Evolutionary conservation across 1,140 invertebrate species (phyloP), one percentile per base, ranked within the genome.

Genomic region (Anthonomus grandis): DNA sequence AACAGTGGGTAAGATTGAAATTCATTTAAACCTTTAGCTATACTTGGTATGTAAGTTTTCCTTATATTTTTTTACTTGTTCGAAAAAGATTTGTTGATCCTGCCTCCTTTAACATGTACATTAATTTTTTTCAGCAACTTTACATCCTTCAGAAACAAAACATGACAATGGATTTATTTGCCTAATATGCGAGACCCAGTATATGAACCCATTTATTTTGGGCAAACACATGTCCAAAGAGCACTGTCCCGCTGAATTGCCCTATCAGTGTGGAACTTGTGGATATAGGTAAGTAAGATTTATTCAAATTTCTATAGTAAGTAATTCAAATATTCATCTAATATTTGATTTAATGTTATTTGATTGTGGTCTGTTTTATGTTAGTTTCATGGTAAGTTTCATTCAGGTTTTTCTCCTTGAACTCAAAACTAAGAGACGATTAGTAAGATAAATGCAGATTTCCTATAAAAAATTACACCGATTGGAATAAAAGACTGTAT

Each of bases 181-280:
- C 61, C 74, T 87, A 1, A 86, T 88, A 60, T 89, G 86, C 60
- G 83, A 86, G 70, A 79, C 82, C 22, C 80, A 79, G 10, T 82
- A 82, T 67, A 77, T 78, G 45, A 79, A 82, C 15, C 70, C 83
- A 34, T 75, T 80, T 59, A 75, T 83, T 6, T 75, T 91, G 6
- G 82, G 86, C 1, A 79, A 85, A 59, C 90, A 92, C 71, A 81
- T 92, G 78, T 83, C 87, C 54, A 82, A 82, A 53, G 82, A 81
- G 57, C 90, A 93, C 74, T 78, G 80, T 54, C 84, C 83, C 18
- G 78, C 83, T 3, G 90, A 93, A 71, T 79, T 91, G 72, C 90
- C 90, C 0, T 93, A 92, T 70, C 75, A 76, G 27, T 92, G 90
- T 69, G 82, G 82, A 19, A 79, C 80, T 21, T 92, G 90, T 64